These are phyloP conservation scores for Amphipyra tragopoginis DNA, from an alignment of 2,888 invertebrate genomes.

Conservation along the genomic window DNA sequence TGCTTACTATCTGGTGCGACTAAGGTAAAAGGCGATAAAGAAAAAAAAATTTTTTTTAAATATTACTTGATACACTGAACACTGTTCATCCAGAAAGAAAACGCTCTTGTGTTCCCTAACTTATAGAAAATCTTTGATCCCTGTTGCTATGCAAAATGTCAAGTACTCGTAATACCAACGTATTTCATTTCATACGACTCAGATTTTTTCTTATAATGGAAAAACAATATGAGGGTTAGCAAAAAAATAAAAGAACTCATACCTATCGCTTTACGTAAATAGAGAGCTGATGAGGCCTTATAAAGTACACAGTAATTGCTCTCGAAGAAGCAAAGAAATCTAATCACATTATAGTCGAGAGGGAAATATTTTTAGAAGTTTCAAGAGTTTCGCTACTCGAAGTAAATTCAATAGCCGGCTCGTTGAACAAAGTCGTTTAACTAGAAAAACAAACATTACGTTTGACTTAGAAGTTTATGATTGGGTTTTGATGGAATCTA, in stretches of 20 bases:
- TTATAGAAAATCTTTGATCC: too few species aligned
- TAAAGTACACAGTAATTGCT: conserved; percentile 50
- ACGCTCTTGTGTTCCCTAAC: too few species aligned
- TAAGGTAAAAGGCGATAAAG: too few species aligned
- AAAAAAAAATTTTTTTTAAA: too few species aligned
- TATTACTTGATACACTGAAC: too few species aligned
- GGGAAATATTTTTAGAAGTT: conserved; percentile 55
- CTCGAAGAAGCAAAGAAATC: conserved; percentile 48
- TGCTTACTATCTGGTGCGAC: too few species aligned
- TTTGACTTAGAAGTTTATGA: conserved; percentile 65
- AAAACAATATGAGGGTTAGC: conserved; percentile 8
- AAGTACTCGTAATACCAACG: too few species aligned
- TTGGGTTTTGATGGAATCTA: conserved; percentile 58
- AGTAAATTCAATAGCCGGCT: conserved; percentile 63
- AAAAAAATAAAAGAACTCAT: conserved; percentile 13
- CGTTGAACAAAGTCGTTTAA: conserved; percentile 63
- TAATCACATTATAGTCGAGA: conserved; percentile 50
- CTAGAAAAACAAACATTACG: conserved; percentile 68
- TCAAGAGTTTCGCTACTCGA: conserved; percentile 58
- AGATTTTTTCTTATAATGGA: background rate
- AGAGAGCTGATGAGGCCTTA: conserved; percentile 40
- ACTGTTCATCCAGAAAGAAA: too few species aligned
- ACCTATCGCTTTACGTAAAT: conserved; percentile 10
- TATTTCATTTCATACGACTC: too few species aligned
- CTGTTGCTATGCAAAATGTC: too few species aligned